A percentile compares a stretch with the other conserved stretches of the same genome.
phyloP scores from a whole-genome alignment of 2,888 invertebrate genomes.

The Scotopteryx bipunctaria region DNA sequence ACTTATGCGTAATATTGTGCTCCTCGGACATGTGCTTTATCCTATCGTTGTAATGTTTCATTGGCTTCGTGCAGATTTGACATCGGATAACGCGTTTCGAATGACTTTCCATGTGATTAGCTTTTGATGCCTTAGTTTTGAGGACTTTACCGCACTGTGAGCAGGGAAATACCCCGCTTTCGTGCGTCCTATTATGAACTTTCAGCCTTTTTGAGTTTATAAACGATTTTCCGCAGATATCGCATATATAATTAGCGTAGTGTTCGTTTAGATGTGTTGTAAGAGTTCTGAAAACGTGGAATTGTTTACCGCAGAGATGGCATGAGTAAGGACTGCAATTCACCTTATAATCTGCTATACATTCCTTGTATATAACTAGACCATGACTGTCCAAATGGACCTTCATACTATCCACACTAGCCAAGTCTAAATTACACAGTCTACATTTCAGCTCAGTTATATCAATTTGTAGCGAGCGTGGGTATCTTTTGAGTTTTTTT shows the following conservation, averaged over 20 bases:
- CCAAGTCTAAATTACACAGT: conserved; percentile 53
- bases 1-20: conserved; percentile 68
- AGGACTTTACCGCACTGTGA: conserved; percentile 62
- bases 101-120: conserved; percentile 70
- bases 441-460: conserved; percentile 67
- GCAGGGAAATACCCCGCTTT: conserved; percentile 68
- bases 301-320: conserved; percentile 62
- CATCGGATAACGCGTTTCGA: conserved; percentile 66
- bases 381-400: conserved; percentile 60
- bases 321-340: conserved; percentile 62
- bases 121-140: conserved; percentile 63
- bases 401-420: conserved; percentile 57
- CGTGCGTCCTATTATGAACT: conserved; percentile 77
- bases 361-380: conserved; percentile 65
- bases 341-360: conserved; percentile 72
- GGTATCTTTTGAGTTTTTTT: conserved; percentile 66
- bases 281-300: conserved; percentile 68
- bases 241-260: conserved; percentile 76
- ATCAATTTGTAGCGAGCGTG: conserved; percentile 70
- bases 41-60: conserved; percentile 74
- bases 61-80: conserved; percentile 67
- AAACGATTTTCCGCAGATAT: conserved; percentile 77
- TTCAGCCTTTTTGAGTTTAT: conserved; percentile 74
- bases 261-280: conserved; percentile 78
- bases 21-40: conserved; percentile 73